These are phyloP conservation scores for Enteromius mattozi DNA, from an alignment of 2,797 vertebrate species.

Conservation along the genomic window DNA sequence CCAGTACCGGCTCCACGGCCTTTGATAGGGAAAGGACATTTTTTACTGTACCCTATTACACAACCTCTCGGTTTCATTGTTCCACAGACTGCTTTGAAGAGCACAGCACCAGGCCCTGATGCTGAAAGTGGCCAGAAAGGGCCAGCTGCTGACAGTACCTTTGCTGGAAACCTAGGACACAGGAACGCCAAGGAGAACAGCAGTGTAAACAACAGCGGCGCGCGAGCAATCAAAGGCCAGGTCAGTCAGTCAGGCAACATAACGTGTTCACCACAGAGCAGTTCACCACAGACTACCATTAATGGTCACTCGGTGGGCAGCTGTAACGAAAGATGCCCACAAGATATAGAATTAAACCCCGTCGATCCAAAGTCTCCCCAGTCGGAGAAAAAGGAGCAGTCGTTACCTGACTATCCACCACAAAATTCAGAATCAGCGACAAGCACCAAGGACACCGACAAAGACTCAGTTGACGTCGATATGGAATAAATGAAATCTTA, in stretches of 20 bases:
- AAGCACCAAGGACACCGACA: constrained; percentile 75
- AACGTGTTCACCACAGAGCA: constrained; percentile 71
- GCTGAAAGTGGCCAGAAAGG: constrained; percentile 66
- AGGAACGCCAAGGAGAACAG: constrained; percentile 70
- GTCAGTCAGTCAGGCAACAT: constrained; percentile 66
- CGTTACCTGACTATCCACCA: constrained; percentile 74
- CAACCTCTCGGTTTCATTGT: constrained; percentile 97
- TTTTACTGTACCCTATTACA: constrained; percentile 94
- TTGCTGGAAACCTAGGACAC: constrained; percentile 67
- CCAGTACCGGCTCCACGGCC: constrained; percentile 86
- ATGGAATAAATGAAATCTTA: constrained; percentile 81
- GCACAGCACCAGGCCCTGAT: constrained; percentile 69
- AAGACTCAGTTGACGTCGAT: constrained; percentile 86
- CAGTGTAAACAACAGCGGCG: constrained; percentile 60
- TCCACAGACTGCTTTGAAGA: constrained; percentile 89
- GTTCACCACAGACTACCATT: constrained; percentile 72
- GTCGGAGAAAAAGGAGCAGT: constrained; percentile 78
- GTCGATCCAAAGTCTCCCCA: constrained; percentile 71
- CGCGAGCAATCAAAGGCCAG: constrained; percentile 65
- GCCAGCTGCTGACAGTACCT: constrained; percentile 72
- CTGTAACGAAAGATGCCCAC: constrained; percentile 72
- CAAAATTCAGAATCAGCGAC: constrained; percentile 72
- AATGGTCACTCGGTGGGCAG: constrained; percentile 72
- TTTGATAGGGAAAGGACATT: constrained; percentile 94
- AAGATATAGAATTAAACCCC: constrained; percentile 69